Evolutionary conservation across 2,888 invertebrate species (phyloP).

Genomic region (Orthonychiurus folsomi): DNA sequence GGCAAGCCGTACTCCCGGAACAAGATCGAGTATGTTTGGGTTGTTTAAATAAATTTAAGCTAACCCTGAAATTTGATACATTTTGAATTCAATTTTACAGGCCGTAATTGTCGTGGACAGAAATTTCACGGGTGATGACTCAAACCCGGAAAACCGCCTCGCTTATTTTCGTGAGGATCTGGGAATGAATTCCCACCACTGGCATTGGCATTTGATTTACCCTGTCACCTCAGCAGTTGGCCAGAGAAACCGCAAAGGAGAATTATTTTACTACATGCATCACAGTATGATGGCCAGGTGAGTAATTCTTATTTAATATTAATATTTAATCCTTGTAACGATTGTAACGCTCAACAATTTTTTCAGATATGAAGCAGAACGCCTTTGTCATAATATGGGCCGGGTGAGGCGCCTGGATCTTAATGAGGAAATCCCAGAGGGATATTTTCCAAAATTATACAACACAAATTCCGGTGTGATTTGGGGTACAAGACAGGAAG

Average conservation of each 20-base stretch:
- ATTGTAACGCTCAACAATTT: not conserved
- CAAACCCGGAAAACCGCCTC: slow-evolving; percentile 64
- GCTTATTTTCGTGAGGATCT: slow-evolving; percentile 46
- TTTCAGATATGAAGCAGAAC: slow-evolving; percentile 60
- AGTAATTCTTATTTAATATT: not conserved
- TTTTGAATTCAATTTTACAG: slow-evolving; percentile 21
- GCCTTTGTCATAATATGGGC: slow-evolving; percentile 60
- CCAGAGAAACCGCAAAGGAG: slow-evolving; percentile 65
- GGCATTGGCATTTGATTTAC: slow-evolving; percentile 87
- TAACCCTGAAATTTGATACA: slow-evolving; percentile 5
- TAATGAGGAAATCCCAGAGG: slow-evolving; percentile 61
- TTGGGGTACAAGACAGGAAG: slow-evolving; percentile 34
- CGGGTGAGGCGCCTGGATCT: slow-evolving; percentile 57
- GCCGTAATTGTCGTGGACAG: slow-evolving; percentile 42
- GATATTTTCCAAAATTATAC: slow-evolving; percentile 69
- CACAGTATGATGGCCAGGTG: slow-evolving; percentile 43
- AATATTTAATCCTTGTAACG: not conserved
- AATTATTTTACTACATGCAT: slow-evolving; percentile 73
- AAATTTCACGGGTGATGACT: slow-evolving; percentile 60
- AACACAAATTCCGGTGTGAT: slow-evolving; percentile 26
- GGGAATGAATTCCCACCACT: slow-evolving; percentile 73
- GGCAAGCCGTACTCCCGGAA: slow-evolving; percentile 25
- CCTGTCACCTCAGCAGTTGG: slow-evolving; percentile 64
- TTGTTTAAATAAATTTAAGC: not conserved
- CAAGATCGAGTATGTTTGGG: slow-evolving; percentile 20